Evolutionary conservation across 2,113 vertebrate species (phyloP), one percentile per base, ranked within the genome.

Genomic region (Marmota monax): DNA sequence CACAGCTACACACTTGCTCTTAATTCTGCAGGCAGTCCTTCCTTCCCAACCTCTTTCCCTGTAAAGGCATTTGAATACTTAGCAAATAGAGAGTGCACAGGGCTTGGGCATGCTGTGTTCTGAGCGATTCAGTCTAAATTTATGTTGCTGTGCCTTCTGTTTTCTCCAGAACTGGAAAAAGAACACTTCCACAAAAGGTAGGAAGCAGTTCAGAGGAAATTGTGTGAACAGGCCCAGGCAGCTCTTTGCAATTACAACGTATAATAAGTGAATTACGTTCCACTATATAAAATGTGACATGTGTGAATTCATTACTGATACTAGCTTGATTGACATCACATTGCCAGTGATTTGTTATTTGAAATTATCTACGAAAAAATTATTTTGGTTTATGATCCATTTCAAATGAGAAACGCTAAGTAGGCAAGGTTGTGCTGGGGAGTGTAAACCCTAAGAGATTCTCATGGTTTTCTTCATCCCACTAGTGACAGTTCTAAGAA

Each of bases 331-430:
- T 95, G 96, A 96, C 70, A 95, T 92, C 20, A 61, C 92, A 92
- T 96, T 93, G 67, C 72, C 17, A 83, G 95, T 83, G 76, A 97
- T 97, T 94, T 96, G 93, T 96, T 94, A 97, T 96, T 97, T 92
- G 39, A 39, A 39, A 39, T 39, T 39, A 92, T 88, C 86, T 89
- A 88, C n/a, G 89, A 74, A 84, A 91, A 97, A 97, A 94, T 96
- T 97, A 94, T 96, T 92, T 96, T 88, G 89, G 86, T 96, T 97
- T 97, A 96, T 97, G 94, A 95, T 94, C 95, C 93, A 93, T 97
- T 95, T 95, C 96, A 90, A 96, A 97, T 84, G 84, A 95, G 79
- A 29, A 65, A 95, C 10, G 74, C 93, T 92, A 90, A 95, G 85
- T 58, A 93, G 83, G 73, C 70, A n/a, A 73, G 94, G 80, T 3